phyloP scores from a whole-genome alignment of 2,888 invertebrate species.

The Eupithecia inturbata region DNA sequence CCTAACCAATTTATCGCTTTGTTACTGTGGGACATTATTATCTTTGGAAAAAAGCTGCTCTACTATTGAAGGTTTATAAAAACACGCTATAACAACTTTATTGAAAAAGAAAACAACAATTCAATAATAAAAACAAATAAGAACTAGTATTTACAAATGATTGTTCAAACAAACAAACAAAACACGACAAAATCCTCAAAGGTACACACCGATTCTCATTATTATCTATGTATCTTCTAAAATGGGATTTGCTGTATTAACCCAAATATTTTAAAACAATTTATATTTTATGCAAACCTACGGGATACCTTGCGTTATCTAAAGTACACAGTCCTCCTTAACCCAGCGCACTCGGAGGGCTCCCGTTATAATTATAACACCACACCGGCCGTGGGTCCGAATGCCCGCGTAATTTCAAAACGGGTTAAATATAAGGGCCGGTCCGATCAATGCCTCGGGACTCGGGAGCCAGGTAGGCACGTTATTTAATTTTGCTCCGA shows the following conservation, averaged over 20 bases:
- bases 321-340: slow-evolving; percentile 18
- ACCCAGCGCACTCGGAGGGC: slow-evolving; percentile 18
- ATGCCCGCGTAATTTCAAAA: slow-evolving; percentile 65
- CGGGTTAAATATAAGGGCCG: slow-evolving; percentile 56
- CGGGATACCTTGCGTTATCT: slow-evolving; percentile 12
- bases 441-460: slow-evolving; percentile 59
- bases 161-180: slow-evolving; percentile 10
- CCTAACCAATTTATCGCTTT: too few relatives aligned
- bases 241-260: slow-evolving; percentile 7
- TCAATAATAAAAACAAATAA: too few relatives aligned
- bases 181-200: background rate
- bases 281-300: slow-evolving; percentile 11
- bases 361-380: slow-evolving; percentile 44
- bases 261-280: slow-evolving; percentile 12
- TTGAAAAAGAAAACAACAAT: too few relatives aligned
- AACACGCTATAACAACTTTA: too few relatives aligned
- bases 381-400: slow-evolving; percentile 56
- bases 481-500: background rate
- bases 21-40: too few relatives aligned
- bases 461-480: background rate
- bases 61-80: background rate
- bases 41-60: background rate
- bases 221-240: background rate
- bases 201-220: background rate
- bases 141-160: too few relatives aligned